Evolutionary conservation across 2,797 vertebrate species (phyloP).

Genomic region (Squalus acanthias): DNA sequence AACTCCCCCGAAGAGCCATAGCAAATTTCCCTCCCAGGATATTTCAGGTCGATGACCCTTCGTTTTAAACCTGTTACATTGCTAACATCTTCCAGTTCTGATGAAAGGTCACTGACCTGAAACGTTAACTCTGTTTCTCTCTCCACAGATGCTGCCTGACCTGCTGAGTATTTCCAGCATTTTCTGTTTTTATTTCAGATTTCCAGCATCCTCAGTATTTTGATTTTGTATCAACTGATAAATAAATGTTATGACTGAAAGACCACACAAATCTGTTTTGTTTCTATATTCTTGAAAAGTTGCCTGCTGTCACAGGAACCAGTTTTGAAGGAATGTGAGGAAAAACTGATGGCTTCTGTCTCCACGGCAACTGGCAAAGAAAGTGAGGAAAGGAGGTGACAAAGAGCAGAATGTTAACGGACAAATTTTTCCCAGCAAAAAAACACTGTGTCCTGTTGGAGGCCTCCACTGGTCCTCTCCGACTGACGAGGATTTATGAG

Average conservation of each 20-base stretch:
- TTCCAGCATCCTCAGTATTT: too few relatives aligned
- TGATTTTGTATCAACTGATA: not conserved
- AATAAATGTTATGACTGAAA: not conserved
- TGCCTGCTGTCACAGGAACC: not conserved
- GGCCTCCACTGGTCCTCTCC: conserved; percentile 45
- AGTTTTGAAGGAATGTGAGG: not conserved
- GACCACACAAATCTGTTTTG: not conserved
- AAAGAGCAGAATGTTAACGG: conserved; percentile 42
- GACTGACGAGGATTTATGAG: conserved; percentile 57
- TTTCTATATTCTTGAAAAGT: not conserved
- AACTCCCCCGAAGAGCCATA: too few relatives aligned
- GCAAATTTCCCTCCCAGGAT: too few relatives aligned
- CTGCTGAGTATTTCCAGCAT: too few relatives aligned
- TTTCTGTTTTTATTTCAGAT: too few relatives aligned
- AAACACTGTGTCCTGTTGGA: conserved; percentile 41
- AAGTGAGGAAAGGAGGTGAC: conserved; percentile 52
- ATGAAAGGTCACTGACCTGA: too few relatives aligned
- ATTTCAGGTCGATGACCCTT: too few relatives aligned
- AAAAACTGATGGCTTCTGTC: conserved; percentile 40
- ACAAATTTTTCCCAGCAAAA: conserved; percentile 42
- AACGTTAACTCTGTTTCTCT: too few relatives aligned
- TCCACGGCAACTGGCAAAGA: conserved; percentile 53
- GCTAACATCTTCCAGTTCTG: too few relatives aligned
- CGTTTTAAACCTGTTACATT: too few relatives aligned
- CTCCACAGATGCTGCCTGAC: too few relatives aligned